Evolutionary conservation across 2,888 invertebrate species (phyloP).

Genomic region (Oligia fasciuncula): DNA sequence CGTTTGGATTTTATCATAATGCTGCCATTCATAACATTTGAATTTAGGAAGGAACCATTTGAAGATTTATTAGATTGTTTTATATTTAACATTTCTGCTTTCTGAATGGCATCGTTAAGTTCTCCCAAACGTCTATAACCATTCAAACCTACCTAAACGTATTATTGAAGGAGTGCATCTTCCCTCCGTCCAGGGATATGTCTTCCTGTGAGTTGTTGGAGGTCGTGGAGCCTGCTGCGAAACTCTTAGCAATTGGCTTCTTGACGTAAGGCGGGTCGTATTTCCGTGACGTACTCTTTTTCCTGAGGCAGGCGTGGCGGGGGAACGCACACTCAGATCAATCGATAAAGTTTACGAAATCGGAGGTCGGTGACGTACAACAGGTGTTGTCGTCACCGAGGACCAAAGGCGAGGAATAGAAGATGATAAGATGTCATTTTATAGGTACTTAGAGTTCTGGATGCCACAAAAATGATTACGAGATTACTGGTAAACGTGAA

Average conservation of each 20-base stretch:
- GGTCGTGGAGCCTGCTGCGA: constrained; percentile 91
- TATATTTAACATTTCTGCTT: background rate
- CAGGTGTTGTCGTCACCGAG: constrained; percentile 57
- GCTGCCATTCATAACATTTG: constrained; percentile 15
- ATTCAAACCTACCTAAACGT: constrained; percentile 92
- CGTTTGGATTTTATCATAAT: constrained; percentile 41
- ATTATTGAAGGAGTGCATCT: constrained; percentile 95
- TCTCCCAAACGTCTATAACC: constrained; percentile 31
- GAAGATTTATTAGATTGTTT: too few relatives aligned
- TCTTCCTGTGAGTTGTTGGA: constrained; percentile 95
- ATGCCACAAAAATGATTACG: background rate
- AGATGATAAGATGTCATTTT: constrained; percentile 57
- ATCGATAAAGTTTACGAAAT: constrained; percentile 88
- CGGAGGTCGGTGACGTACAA: constrained; percentile 62
- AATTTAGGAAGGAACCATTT: background rate
- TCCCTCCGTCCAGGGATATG: constrained; percentile 94
- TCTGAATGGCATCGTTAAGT: constrained; percentile 33
- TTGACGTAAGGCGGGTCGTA: constrained; percentile 96
- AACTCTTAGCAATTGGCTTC: constrained; percentile 94
- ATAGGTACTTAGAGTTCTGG: background rate
- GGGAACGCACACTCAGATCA: constrained; percentile 90
- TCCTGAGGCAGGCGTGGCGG: constrained; percentile 92
- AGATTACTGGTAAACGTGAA: background rate
- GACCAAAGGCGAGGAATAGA: constrained; percentile 67
- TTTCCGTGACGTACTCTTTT: constrained; percentile 96